A percentile compares a stretch with the other conserved stretches of the same genome.
These are phyloP conservation scores for Progne subis DNA, from an alignment of 2,113 vertebrate species.

Conservation along the genomic window DNA sequence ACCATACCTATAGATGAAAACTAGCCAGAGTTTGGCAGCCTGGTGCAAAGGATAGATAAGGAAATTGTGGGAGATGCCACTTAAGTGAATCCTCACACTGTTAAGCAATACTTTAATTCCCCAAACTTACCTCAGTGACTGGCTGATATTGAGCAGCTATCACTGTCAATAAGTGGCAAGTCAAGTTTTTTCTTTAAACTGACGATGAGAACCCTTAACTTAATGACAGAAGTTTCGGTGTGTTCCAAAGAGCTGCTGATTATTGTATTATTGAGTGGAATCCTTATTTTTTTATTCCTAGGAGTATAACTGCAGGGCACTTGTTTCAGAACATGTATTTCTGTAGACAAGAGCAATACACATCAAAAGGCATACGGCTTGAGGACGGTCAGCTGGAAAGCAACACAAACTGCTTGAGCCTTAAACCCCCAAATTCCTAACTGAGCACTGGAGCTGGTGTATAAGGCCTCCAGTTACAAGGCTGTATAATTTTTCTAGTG, in stretches of 20 bases:
- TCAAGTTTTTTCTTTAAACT: neutral
- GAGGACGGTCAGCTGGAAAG: neutral
- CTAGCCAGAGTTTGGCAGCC: neutral
- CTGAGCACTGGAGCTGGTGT: neutral
- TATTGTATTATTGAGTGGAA: neutral
- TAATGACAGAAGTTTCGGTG: neutral
- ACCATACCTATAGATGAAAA: neutral
- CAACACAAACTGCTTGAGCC: neutral
- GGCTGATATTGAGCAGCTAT: neutral
- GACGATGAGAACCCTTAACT: neutral
- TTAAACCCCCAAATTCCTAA: neutral
- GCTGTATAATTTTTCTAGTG: neutral
- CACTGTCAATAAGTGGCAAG: neutral
- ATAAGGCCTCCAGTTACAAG: neutral
- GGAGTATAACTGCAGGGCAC: neutral
- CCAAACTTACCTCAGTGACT: neutral
- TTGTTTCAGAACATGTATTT: neutral
- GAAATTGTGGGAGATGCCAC: neutral
- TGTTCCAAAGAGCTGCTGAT: neutral
- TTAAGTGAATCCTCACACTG: neutral
- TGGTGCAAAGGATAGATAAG: accelerated
- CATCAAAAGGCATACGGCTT: accelerated
- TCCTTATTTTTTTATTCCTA: neutral
- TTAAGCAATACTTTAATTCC: neutral
- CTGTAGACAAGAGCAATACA: neutral